Percentiles rank a stretch among this genome's conserved stretches.
Evolutionary conservation across 2,888 invertebrate genomes (phyloP).

Genomic region (Leptinotarsa peninsularis): DNA sequence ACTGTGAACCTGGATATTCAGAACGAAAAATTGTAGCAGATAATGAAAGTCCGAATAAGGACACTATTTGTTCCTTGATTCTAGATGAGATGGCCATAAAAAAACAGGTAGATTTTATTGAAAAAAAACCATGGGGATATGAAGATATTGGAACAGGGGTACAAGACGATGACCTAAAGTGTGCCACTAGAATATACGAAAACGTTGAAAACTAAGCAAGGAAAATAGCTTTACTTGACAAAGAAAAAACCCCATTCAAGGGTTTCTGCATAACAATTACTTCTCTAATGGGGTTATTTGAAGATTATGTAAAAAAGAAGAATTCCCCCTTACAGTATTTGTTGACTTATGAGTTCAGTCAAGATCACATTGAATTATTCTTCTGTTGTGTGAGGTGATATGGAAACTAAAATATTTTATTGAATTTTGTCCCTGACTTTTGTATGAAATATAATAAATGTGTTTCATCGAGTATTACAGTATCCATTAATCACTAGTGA

Average conservation of each 20-base stretch:
- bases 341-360: slow-evolving; percentile 24
- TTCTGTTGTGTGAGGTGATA: slow-evolving; percentile 28
- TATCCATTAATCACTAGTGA: too few species aligned
- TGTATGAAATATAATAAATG: too few species aligned
- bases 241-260: slow-evolving; percentile 23
- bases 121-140: too few species aligned
- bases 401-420: background rate
- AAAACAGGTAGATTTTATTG: slow-evolving; percentile 44
- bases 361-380: slow-evolving; percentile 27
- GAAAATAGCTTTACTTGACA: background rate
- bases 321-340: slow-evolving; percentile 16
- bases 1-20: slow-evolving; percentile 48
- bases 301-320: slow-evolving; percentile 7
- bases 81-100: slow-evolving; percentile 53
- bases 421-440: background rate
- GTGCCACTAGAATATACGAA: slow-evolving; percentile 37
- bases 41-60: slow-evolving; percentile 20
- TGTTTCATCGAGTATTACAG: too few species aligned
- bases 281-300: slow-evolving; percentile 24
- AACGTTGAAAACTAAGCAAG: slow-evolving; percentile 17
- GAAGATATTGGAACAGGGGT: slow-evolving; percentile 10
- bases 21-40: slow-evolving; percentile 29
- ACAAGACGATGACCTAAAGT: slow-evolving; percentile 44
- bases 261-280: slow-evolving; percentile 24
- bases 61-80: slow-evolving; percentile 46